phyloP scores from a whole-genome alignment of 2,113 vertebrate species.

The Phainopepla nitens region DNA sequence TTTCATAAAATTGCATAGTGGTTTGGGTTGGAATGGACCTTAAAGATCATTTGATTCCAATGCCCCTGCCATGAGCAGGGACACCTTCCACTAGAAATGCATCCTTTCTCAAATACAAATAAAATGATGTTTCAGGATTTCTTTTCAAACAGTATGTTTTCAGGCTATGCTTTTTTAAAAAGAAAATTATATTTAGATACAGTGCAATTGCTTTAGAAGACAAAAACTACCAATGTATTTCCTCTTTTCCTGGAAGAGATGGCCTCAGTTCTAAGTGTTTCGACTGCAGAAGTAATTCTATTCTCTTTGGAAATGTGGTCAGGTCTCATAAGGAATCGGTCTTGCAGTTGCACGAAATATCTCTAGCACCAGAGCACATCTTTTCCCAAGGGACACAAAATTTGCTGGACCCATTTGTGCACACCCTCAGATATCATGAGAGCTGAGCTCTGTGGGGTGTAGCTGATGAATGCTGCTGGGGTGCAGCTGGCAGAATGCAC shows the following conservation, averaged over 20 bases:
- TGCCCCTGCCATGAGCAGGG: neutral
- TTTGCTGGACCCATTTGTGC: neutral
- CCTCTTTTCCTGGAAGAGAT: neutral
- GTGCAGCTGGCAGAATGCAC: neutral
- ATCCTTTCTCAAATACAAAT: neutral
- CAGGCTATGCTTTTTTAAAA: neutral
- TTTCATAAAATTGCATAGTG: neutral
- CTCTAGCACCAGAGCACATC: neutral
- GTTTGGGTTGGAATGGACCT: neutral
- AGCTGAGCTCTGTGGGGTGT: neutral
- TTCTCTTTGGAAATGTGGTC: neutral
- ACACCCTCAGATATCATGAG: neutral
- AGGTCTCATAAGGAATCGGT: neutral
- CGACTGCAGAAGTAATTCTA: neutral
- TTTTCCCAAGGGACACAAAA: neutral
- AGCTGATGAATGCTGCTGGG: neutral
- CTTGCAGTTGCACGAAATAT: neutral
- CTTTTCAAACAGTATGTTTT: neutral
- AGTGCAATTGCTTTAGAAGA: neutral
- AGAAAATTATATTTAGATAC: neutral
- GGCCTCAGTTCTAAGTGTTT: neutral
- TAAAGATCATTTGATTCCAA: neutral
- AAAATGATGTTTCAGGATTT: neutral
- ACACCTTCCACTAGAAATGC: neutral
- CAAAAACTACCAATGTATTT: neutral